Evolutionary conservation across 2,888 invertebrate genomes (phyloP).

Genomic region (Mesorhabditis spiculigera): DNA sequence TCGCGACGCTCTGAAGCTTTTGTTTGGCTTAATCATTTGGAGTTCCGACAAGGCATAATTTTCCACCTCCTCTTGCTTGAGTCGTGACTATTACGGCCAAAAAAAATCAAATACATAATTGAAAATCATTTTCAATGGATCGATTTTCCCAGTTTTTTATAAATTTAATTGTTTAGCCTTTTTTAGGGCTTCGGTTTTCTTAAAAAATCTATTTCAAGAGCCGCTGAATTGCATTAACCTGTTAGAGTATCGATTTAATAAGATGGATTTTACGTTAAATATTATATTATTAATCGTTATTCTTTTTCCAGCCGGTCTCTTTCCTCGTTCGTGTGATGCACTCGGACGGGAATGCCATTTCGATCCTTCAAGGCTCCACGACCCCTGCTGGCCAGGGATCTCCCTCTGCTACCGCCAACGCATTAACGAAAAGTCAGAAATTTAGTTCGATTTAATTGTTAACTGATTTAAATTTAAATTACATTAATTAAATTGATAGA

Average conservation of each 20-base stretch:
- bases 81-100: neutral
- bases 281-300: too few species aligned
- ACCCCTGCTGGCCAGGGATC: conserved; percentile 51
- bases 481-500: too few species aligned
- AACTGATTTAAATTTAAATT: too few species aligned
- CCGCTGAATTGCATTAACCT: too few species aligned
- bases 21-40: too few species aligned
- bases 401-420: conserved; percentile 28
- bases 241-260: too few species aligned
- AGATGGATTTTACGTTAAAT: too few species aligned
- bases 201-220: too few species aligned
- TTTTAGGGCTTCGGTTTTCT: too few species aligned
- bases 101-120: neutral
- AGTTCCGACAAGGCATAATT: too few species aligned
- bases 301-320: conserved; percentile 29
- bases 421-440: conserved; percentile 28
- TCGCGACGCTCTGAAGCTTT: too few species aligned
- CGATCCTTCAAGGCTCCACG: conserved; percentile 42
- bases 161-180: neutral
- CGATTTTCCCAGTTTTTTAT: neutral
- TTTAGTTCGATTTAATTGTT: neutral
- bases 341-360: conserved; percentile 35
- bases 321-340: conserved; percentile 37
- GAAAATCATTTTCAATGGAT: neutral
- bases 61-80: too few species aligned